phyloP scores from a whole-genome alignment of 2,888 invertebrate species.

The Heliothis peltigera region DNA sequence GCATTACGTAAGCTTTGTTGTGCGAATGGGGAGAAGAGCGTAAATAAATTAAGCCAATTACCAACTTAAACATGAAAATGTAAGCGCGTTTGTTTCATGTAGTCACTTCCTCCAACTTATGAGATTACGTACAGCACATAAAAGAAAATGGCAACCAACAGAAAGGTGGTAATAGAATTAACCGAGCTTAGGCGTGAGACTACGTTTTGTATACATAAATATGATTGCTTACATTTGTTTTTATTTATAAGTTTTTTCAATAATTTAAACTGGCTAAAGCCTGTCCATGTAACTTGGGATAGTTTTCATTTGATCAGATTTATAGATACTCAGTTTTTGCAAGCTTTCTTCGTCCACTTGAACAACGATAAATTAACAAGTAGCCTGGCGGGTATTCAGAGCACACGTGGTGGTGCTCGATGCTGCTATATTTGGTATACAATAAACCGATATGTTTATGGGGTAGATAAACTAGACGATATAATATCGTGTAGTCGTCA shows the following conservation, averaged over 20 bases:
- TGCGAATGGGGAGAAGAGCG: constrained; percentile 16
- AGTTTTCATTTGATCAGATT: no score
- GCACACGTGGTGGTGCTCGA: constrained; percentile 40
- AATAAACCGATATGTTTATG: constrained; percentile 59
- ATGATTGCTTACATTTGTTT: constrained; percentile 34
- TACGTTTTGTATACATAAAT: constrained; percentile 41
- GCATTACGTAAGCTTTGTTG: constrained; percentile 23
- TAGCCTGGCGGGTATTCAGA: constrained; percentile 30
- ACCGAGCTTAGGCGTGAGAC: constrained; percentile 36
- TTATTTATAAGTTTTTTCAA: constrained; percentile 24
- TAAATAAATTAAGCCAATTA: constrained; percentile 49
- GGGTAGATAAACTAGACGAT: constrained; percentile 51
- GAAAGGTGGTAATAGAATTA: constrained; percentile 56
- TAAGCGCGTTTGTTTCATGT: constrained; percentile 51
- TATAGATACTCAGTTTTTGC: no score
- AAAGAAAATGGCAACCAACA: constrained; percentile 59
- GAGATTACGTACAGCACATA: constrained; percentile 51
- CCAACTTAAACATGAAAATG: constrained; percentile 51
- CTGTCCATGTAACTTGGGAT: no score
- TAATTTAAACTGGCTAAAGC: not conserved
- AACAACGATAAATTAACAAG: constrained; percentile 19
- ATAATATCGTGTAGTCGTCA: constrained; percentile 50
- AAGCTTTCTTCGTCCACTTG: constrained; percentile 16
- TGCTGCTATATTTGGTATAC: constrained; percentile 41
- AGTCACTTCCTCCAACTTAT: constrained; percentile 49